phyloP scores from a whole-genome alignment of 2,113 vertebrate genomes.

The Excalfactoria chinensis region DNA sequence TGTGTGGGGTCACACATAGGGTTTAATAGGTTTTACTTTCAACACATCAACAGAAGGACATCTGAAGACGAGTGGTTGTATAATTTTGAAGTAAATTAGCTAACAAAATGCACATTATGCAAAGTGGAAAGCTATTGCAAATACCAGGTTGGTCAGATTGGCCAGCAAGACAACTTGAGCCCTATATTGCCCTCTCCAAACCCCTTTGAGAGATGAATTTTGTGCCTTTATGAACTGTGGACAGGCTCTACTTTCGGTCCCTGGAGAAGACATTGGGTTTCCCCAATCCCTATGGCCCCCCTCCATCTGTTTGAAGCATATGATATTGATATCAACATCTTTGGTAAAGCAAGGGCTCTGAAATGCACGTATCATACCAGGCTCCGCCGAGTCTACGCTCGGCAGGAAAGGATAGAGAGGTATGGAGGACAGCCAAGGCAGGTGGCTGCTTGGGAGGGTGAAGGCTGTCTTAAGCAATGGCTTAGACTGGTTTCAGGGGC shows the following conservation, averaged over 20 bases:
- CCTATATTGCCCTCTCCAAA: not conserved
- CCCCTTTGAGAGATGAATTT: not conserved
- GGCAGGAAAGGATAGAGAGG: slow-evolving; percentile 71
- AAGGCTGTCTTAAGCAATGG: slow-evolving; percentile 60
- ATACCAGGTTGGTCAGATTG: not conserved
- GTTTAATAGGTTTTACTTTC: slow-evolving; percentile 51
- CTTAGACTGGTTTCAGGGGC: slow-evolving; percentile 73
- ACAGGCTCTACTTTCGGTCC: slow-evolving; percentile 37
- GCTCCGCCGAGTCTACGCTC: slow-evolving; percentile 80
- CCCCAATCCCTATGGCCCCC: slow-evolving; percentile 21
- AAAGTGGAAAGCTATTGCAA: slow-evolving; percentile 39
- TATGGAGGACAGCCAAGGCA: slow-evolving; percentile 79
- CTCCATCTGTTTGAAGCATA: slow-evolving; percentile 69
- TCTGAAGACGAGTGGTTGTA: not conserved
- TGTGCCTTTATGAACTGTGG: not conserved
- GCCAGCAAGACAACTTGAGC: not conserved
- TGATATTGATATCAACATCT: slow-evolving; percentile 71
- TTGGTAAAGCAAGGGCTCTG: slow-evolving; percentile 63
- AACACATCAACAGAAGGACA: slow-evolving; percentile 13
- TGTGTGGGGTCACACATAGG: not conserved
- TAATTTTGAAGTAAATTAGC: slow-evolving; percentile 23
- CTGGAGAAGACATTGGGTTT: slow-evolving; percentile 44
- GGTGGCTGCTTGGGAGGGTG: slow-evolving; percentile 67
- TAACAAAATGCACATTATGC: slow-evolving; percentile 18
- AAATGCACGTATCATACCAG: slow-evolving; percentile 64